Evolutionary conservation across 2,113 vertebrate species (phyloP).

Genomic region (Pelecanoides urinatrix): DNA sequence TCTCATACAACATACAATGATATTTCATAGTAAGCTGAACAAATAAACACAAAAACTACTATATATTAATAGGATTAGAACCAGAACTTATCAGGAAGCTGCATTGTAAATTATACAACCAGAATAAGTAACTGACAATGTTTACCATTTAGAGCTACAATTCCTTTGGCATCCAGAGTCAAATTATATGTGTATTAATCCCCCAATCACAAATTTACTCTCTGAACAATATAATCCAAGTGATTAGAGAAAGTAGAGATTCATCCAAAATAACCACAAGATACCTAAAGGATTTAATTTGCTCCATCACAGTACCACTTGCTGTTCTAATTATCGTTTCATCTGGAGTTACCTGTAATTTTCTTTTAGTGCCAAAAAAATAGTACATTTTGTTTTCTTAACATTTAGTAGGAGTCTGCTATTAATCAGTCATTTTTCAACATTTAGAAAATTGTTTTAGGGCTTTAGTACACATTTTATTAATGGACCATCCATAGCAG

Average conservation of each 20-base stretch:
- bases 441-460: constrained; percentile 39
- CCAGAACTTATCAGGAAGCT: background rate
- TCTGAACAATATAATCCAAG: constrained; percentile 53
- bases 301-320: constrained; percentile 42
- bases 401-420: constrained; percentile 62
- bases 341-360: constrained; percentile 69
- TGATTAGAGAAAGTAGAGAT: constrained; percentile 60
- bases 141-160: constrained; percentile 40
- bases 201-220: constrained; percentile 41
- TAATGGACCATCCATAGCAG: constrained; percentile 21
- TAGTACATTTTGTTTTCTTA: constrained; percentile 64
- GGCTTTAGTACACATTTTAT: constrained; percentile 46
- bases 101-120: background rate
- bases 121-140: constrained; percentile 35
- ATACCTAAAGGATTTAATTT: constrained; percentile 63
- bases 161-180: constrained; percentile 55
- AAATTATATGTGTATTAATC: constrained; percentile 61
- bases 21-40: background rate
- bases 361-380: constrained; percentile 65
- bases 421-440: constrained; percentile 70
- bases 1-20: background rate
- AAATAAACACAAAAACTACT: constrained; percentile 10
- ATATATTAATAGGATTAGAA: constrained; percentile 27
- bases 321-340: constrained; percentile 70
- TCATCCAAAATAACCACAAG: constrained; percentile 69